Evolutionary conservation across 2,888 invertebrate genomes (phyloP).

Genomic region (Neria commutata): DNA sequence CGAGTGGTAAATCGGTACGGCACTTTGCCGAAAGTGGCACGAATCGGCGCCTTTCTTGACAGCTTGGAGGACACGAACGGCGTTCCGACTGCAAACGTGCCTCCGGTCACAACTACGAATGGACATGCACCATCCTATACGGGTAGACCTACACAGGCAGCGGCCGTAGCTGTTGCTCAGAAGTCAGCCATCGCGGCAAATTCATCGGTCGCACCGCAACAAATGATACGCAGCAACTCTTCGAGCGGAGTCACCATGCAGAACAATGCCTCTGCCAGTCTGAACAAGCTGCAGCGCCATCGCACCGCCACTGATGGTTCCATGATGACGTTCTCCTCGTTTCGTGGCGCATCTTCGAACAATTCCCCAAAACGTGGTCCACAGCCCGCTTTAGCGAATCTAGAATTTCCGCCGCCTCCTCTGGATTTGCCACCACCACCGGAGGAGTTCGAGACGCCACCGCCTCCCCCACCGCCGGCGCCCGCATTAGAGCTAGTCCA

Average conservation of each 20-base stretch:
- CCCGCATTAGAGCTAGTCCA: conserved; percentile 40
- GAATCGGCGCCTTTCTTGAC: conserved; percentile 95
- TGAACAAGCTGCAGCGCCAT: conserved; percentile 65
- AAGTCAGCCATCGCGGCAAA: conserved; percentile 30
- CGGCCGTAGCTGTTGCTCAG: background rate
- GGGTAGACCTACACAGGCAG: background rate
- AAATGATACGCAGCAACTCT: conserved; percentile 90
- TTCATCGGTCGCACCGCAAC: conserved; percentile 60
- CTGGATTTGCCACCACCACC: conserved; percentile 80
- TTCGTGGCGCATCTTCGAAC: conserved; percentile 70
- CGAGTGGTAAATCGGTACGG: conserved; percentile 95
- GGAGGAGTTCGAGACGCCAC: conserved; percentile 65
- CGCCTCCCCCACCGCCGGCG: conserved; percentile 46
- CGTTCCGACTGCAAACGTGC: conserved; percentile 21
- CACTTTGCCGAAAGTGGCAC: conserved; percentile 93
- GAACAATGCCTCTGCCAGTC: conserved; percentile 68
- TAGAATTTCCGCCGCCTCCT: conserved; percentile 89
- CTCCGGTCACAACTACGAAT: background rate
- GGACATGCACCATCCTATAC: background rate
- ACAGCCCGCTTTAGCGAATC: conserved; percentile 78
- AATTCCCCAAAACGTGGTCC: conserved; percentile 74
- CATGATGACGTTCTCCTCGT: conserved; percentile 63
- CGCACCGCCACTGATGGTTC: conserved; percentile 64
- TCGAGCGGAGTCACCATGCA: conserved; percentile 79
- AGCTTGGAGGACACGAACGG: conserved; percentile 78